Evolutionary conservation across 2,888 invertebrate genomes (phyloP).

Genomic region (Rhagonycha fulva): DNA sequence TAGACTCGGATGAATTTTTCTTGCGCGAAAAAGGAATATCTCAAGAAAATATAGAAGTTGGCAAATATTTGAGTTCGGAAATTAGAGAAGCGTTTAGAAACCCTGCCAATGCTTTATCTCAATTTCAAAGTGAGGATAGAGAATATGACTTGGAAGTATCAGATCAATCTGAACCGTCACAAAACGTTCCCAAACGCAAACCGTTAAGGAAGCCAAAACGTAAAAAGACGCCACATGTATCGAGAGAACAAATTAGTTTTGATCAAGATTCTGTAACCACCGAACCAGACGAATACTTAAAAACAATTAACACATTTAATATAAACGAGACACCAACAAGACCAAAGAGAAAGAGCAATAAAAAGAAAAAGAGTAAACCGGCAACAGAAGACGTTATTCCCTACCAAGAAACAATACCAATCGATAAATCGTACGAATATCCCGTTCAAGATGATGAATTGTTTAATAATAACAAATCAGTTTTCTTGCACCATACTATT

Average conservation of each 20-base stretch:
- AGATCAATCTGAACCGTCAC: constrained; percentile 43
- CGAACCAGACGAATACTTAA: constrained; percentile 39
- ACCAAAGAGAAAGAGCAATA: constrained; percentile 61
- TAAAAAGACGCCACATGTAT: constrained; percentile 53
- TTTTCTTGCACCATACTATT: constrained; percentile 30
- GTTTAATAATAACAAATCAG: constrained; percentile 1
- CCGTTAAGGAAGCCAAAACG: constrained; percentile 52
- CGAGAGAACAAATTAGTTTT: constrained; percentile 48
- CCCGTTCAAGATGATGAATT: background rate
- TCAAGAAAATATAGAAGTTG: constrained; percentile 79
- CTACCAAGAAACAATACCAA: constrained; percentile 49
- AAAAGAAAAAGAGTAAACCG: constrained; percentile 31
- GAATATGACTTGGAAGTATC: constrained; percentile 40
- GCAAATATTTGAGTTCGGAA: constrained; percentile 77
- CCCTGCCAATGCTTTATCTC: constrained; percentile 68
- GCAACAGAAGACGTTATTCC: constrained; percentile 49
- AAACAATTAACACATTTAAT: constrained; percentile 51
- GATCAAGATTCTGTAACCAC: constrained; percentile 46
- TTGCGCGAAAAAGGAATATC: constrained; percentile 81
- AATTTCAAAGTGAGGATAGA: constrained; percentile 54
- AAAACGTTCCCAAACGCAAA: constrained; percentile 61
- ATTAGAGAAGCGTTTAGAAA: constrained; percentile 78
- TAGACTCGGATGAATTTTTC: constrained; percentile 87
- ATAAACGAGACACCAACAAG: constrained; percentile 58
- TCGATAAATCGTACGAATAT: constrained; percentile 28